phyloP scores from a whole-genome alignment of 2,797 vertebrate species.

The Artibeus lituratus region DNA sequence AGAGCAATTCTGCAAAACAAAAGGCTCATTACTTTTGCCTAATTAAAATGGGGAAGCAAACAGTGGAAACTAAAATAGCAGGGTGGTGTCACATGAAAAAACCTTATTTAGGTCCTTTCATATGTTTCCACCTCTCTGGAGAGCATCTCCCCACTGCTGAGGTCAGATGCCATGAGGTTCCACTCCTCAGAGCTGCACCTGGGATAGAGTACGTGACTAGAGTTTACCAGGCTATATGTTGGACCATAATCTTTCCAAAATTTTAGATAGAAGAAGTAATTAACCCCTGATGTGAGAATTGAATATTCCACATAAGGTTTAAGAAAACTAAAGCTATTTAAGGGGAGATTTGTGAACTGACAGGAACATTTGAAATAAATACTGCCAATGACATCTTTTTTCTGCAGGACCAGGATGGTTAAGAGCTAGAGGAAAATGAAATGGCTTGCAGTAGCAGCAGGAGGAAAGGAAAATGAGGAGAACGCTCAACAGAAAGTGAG shows the following conservation, averaged over 20 bases:
- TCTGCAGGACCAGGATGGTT: not conserved
- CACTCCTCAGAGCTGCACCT: not conserved
- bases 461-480: not conserved
- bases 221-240: not conserved
- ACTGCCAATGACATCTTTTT: not conserved
- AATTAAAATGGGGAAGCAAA: slow-evolving; percentile 55
- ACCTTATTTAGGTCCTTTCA: not conserved
- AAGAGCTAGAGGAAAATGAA: not conserved
- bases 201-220: not conserved
- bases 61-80: slow-evolving; percentile 44
- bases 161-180: not conserved
- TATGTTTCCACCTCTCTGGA: not conserved
- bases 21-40: slow-evolving; percentile 63
- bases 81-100: not conserved
- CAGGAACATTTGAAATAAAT: not conserved
- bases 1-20: slow-evolving; percentile 62
- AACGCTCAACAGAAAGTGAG: not conserved
- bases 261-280: slow-evolving; percentile 3
- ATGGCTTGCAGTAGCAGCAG: not conserved
- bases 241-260: not conserved
- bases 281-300: not conserved
- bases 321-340: not conserved
- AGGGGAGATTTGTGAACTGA: not conserved
- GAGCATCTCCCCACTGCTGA: not conserved
- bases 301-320: not conserved